Evolutionary conservation across 1,140 invertebrate species (phyloP).

Genomic region (Dolichoris vasculosae): DNA sequence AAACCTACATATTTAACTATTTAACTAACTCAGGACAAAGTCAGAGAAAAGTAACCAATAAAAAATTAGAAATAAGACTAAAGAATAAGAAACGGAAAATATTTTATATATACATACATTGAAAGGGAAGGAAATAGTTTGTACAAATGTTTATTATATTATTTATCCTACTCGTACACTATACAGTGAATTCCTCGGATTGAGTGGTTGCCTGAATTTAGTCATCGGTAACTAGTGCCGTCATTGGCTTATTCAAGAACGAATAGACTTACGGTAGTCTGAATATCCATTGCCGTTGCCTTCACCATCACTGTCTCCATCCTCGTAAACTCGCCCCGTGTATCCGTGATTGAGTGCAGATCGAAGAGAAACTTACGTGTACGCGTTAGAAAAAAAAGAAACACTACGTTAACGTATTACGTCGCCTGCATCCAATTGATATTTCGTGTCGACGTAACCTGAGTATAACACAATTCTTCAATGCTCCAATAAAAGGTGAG

Average conservation of each 20-base stretch:
- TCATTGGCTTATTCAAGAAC: not conserved
- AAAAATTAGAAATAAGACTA: no score
- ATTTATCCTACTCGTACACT: not conserved
- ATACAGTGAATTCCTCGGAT: not conserved
- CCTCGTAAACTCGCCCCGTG: not conserved
- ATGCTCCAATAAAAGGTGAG: not conserved
- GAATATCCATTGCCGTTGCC: not conserved
- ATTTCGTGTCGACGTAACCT: not conserved
- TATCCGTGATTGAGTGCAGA: not conserved
- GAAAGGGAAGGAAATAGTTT: no score
- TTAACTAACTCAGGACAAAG: no score
- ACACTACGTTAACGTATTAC: not conserved
- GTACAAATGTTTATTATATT: no score
- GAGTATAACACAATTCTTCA: not conserved
- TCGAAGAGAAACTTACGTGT: not conserved
- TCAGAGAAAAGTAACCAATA: no score
- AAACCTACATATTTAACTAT: no score
- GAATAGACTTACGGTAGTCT: slow-evolving; percentile 11
- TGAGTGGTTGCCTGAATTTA: not conserved
- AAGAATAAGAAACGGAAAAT: no score
- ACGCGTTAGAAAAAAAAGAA: not conserved
- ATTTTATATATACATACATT: no score
- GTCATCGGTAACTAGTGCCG: slow-evolving; percentile 16
- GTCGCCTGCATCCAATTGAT: not conserved
- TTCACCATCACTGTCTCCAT: not conserved